These are phyloP conservation scores for Acronicta aceris DNA, from an alignment of 2,888 invertebrate genomes.

Conservation along the genomic window DNA sequence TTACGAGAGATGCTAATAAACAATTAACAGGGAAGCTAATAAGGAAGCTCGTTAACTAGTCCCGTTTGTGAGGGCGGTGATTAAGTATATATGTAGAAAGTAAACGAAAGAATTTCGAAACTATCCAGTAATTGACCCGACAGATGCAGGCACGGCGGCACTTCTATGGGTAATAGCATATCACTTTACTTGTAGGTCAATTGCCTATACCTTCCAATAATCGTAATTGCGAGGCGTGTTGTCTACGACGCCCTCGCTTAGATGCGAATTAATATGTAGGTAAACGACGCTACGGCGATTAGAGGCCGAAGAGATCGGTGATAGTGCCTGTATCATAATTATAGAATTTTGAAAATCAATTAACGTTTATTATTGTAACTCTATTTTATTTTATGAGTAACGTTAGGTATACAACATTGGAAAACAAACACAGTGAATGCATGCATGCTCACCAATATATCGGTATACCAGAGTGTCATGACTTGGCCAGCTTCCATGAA, in stretches of 20 bases:
- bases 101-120: constrained; percentile 75
- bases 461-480: constrained; percentile 88
- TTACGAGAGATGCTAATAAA: constrained; percentile 60
- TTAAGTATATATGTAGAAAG: constrained; percentile 81
- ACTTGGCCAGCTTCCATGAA: constrained; percentile 83
- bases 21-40: constrained; percentile 70
- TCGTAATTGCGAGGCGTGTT: constrained; percentile 72
- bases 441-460: constrained; percentile 83
- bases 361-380: constrained; percentile 25
- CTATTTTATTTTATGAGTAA: constrained; percentile 6
- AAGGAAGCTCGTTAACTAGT: constrained; percentile 52
- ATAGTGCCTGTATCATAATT: constrained; percentile 21
- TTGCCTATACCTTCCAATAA: constrained; percentile 78
- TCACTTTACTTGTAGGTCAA: constrained; percentile 79
- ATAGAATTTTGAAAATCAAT: constrained; percentile 15
- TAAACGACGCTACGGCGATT: constrained; percentile 36
- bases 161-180: constrained; percentile 75
- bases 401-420: constrained; percentile 18
- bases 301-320: constrained; percentile 26
- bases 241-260: constrained; percentile 58
- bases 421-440: constrained; percentile 41
- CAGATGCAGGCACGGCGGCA: constrained; percentile 70
- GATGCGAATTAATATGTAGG: constrained; percentile 57
- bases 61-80: constrained; percentile 40
- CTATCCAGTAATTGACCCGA: constrained; percentile 75